Evolutionary conservation across 53 echinoderm and acorn worm species (phyloP), one percentile per base, ranked within the genome.

Genomic region (Paracentrotus lividus): DNA sequence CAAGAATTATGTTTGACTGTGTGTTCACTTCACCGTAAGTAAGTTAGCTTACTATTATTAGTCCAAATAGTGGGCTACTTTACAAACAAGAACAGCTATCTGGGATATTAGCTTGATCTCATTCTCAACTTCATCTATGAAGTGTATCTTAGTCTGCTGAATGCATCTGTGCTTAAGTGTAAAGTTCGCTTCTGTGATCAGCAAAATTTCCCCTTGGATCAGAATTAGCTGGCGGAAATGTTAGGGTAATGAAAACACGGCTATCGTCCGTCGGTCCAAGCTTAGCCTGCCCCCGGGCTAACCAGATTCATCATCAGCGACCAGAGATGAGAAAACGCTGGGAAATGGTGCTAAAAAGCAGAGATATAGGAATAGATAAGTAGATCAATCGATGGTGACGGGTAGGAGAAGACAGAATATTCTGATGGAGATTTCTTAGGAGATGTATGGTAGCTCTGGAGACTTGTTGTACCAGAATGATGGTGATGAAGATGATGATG

Each of bases 261-360:
- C 47, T 9, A 81, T 81, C 8, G 45, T 81, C n/a, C 8, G 44
- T 81, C n/a, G 10, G 44, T 81, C 81, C 81, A 45, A 47, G 81
- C 81, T 81, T 45, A 81, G 45, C 81, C 81, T 45, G 33, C 81
- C 81, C 81, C 42, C 8, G 12, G 81, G 81, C 81, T 26, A 81
- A 47, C 12, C 81, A 81, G 81, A 81, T 81, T 81, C 81, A 81
- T 49, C 81, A 81, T 8, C 44, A 49, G 47, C 81, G 27, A 81
- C 81, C 47, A 36, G 27, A 81, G 81, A 81, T 49, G 81, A 81
- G 81, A 47, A 47, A 45, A 26, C 81, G n/a, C n/a, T 9, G 26
- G 27, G 81, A 81, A 81, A 81, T 15, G 81, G 81, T 24, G 81
- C n/a, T 81, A 81, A 81, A n/a, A 81, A 47, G 81, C 81, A 81